These are phyloP conservation scores for Belonocnema kinseyi DNA, from an alignment of 1,140 invertebrate genomes.

Conservation along the genomic window DNA sequence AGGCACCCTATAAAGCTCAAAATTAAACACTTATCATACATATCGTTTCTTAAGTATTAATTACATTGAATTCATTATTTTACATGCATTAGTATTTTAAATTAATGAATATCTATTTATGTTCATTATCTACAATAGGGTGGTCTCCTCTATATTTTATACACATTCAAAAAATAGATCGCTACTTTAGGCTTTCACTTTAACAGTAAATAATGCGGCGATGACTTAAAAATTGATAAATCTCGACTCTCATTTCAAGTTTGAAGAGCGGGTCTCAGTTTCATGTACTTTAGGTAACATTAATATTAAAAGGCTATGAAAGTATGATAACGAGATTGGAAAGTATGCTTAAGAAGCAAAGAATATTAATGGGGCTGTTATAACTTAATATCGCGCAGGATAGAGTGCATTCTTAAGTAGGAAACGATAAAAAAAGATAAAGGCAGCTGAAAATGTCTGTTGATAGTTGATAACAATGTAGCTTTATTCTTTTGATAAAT, in stretches of 20 bases:
- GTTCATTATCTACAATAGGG: too few relatives aligned
- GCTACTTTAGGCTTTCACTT: not conserved
- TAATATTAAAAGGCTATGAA: conserved; percentile 28
- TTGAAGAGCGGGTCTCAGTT: not conserved
- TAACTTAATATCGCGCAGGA: conserved; percentile 19
- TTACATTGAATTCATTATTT: too few relatives aligned
- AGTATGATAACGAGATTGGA: conserved; percentile 26
- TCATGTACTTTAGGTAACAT: conserved; percentile 18
- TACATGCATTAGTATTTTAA: too few relatives aligned
- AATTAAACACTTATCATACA: too few relatives aligned
- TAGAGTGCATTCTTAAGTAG: not conserved
- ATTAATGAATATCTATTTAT: too few relatives aligned
- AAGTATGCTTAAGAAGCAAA: conserved; percentile 29
- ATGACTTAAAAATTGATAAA: not conserved
- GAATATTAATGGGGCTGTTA: conserved; percentile 29
- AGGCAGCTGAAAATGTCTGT: not conserved
- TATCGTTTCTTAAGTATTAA: too few relatives aligned
- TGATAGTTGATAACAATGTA: not conserved
- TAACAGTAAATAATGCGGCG: not conserved
- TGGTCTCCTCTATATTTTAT: not conserved
- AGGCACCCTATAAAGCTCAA: too few relatives aligned
- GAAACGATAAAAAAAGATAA: conserved; percentile 2
- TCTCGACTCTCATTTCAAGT: conserved; percentile 7
- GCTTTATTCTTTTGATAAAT: not conserved
- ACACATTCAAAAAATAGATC: not conserved